Evolutionary conservation across 2,797 vertebrate species (phyloP).

Genomic region (Podarcis lilfordi): DNA sequence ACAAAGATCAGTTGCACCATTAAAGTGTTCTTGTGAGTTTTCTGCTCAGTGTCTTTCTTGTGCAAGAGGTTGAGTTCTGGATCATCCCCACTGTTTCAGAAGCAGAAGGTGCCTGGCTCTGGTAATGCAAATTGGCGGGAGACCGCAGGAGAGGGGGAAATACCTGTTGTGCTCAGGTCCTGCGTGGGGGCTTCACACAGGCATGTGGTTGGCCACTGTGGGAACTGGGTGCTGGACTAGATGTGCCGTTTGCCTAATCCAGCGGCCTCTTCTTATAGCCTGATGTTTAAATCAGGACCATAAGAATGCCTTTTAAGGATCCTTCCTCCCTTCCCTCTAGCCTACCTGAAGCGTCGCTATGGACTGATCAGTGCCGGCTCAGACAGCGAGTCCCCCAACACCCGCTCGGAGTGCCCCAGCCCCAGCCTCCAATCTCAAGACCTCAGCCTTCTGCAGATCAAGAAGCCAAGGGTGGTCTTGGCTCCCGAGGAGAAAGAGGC

Average conservation of each 20-base stretch:
- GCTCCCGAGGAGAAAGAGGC: constrained; percentile 95
- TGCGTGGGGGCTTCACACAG: too few species aligned
- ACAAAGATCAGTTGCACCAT: neutral
- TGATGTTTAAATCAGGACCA: neutral
- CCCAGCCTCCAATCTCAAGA: constrained; percentile 86
- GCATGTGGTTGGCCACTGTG: too few species aligned
- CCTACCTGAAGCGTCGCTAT: constrained; percentile 95
- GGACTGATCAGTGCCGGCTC: constrained; percentile 92
- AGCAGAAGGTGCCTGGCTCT: neutral
- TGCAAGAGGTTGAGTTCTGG: neutral
- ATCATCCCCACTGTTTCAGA: neutral
- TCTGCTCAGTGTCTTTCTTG: neutral
- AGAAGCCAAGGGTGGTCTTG: constrained; percentile 95
- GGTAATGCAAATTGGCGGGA: too few species aligned
- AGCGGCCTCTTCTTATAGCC: too few species aligned
- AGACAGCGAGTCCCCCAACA: constrained; percentile 91
- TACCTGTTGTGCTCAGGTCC: too few species aligned
- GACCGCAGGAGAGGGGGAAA: too few species aligned
- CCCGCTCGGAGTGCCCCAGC: constrained; percentile 91
- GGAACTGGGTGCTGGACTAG: too few species aligned
- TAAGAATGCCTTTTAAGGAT: too few species aligned
- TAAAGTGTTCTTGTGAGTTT: neutral
- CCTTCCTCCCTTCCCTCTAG: constrained; percentile 75
- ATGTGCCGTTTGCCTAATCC: too few species aligned
- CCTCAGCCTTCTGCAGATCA: constrained; percentile 90